A percentile compares a stretch with the other conserved stretches of the same genome.
phyloP scores from a whole-genome alignment of 2,797 vertebrate species.

The Lophotriccus pileatus region DNA sequence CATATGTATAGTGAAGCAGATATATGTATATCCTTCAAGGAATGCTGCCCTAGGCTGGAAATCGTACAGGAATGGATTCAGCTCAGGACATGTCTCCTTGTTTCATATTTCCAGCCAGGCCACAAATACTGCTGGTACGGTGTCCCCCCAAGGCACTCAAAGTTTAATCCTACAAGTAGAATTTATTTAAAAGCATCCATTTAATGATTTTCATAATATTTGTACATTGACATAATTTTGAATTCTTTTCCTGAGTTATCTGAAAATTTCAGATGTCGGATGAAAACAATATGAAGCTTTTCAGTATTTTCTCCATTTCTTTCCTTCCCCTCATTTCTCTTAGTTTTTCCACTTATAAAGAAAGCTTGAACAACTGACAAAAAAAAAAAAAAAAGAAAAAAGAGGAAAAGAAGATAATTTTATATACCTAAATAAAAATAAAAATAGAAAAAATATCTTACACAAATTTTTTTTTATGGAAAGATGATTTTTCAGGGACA shows the following conservation, averaged over 20 bases:
- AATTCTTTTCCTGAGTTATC: not conserved
- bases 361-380: not conserved
- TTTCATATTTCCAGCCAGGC: slow-evolving; percentile 51
- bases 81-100: slow-evolving; percentile 50
- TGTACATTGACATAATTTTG: slow-evolving; percentile 5
- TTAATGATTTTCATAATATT: slow-evolving; percentile 42
- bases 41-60: slow-evolving; percentile 59
- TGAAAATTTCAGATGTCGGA: not conserved
- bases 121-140: not conserved
- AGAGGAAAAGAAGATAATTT: rapidly evolving
- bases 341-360: not conserved
- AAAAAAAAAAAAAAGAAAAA: not conserved
- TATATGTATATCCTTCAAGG: slow-evolving; percentile 45
- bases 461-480: not conserved
- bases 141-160: slow-evolving; percentile 8
- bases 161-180: slow-evolving; percentile 35
- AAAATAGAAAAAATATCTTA: not conserved
- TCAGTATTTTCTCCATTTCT: not conserved
- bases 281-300: not conserved
- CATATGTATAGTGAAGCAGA: slow-evolving; percentile 5
- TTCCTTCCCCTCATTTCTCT: not conserved
- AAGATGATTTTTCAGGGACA: not conserved
- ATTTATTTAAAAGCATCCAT: slow-evolving; percentile 14
- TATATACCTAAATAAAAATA: not conserved
- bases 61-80: slow-evolving; percentile 47